Base-by-base conservation (phyloP, 2,797 vertebrate species). In the Brachymystax lenok region DNA sequence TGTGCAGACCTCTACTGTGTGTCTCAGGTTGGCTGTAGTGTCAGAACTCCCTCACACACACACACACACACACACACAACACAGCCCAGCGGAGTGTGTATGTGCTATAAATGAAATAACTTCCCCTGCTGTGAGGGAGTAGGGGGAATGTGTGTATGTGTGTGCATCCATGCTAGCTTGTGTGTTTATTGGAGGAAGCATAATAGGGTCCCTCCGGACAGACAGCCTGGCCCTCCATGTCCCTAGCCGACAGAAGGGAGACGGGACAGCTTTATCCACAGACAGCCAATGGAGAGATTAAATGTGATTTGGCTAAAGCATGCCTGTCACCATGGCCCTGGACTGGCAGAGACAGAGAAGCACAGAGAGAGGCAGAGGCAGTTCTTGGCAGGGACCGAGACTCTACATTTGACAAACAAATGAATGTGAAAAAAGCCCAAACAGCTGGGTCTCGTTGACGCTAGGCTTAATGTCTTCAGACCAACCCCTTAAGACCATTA, bases 301-400 rank as follows among this genome's bases (percentile, higher is more conserved):
- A 92, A 92, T 88, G 89, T 88, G 91, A 92, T 90, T 92, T 91
- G 87, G 87, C 89, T 87, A 89, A 91, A 90, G 87, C 87, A 75
- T 79, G 73, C 82, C 79, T 85, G 83, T 88, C 90, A 84, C 87
- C 79, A 76, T 59, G 51, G 83, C 80, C 79, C 77, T 83, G 84
- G 88, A 91, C 84, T 77, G 80, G 6, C 81, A 74, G 82, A 80
- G 59, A 61, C 59, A 24, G 59, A 24, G 8, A 61, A 8, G n/a
- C 8, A n/a, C 21, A 21, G 59, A 61, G 12, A 61, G 86, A 84
- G 81, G 83, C 86, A 87, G 40, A 46, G 40, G 78, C 80, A 24
- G 33, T 84, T 86, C 79, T 88, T 92, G 90, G 87, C 89, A 86
- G 74, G 50, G n/a, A 46, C 40, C 72, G 77, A 78, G 86, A 69